Evolutionary conservation across 2,888 invertebrate species (phyloP).

Genomic region (Choristoneura rosaceana): DNA sequence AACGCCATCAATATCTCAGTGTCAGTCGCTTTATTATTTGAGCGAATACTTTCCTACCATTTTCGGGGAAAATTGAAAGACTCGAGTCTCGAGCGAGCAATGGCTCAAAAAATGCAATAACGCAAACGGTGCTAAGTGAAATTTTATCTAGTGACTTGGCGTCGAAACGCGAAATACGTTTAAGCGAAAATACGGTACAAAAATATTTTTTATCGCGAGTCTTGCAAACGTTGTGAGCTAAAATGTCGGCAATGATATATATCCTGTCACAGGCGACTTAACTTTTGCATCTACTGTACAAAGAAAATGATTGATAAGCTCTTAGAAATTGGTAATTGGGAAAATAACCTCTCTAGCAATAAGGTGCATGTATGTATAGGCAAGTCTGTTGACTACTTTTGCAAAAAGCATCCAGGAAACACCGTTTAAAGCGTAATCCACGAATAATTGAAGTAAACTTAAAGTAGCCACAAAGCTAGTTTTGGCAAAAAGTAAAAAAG

Average conservation of each 20-base stretch:
- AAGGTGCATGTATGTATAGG: slow-evolving; percentile 7
- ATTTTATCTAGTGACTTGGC: slow-evolving; percentile 21
- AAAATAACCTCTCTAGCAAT: slow-evolving; percentile 22
- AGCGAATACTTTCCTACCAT: background rate
- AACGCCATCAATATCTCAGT: background rate
- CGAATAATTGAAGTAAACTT: background rate
- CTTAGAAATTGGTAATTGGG: slow-evolving; percentile 33
- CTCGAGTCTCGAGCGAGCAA: slow-evolving; percentile 7
- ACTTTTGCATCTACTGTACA: slow-evolving; percentile 37
- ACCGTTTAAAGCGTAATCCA: too few species aligned
- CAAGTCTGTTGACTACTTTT: too few species aligned
- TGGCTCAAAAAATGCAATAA: slow-evolving; percentile 29
- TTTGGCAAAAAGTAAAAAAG: too few species aligned
- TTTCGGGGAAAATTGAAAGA: slow-evolving; percentile 7
- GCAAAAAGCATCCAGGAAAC: too few species aligned
- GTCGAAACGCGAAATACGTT: slow-evolving; percentile 28
- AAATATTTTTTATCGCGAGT: slow-evolving; percentile 22
- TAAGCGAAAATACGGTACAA: slow-evolving; percentile 34
- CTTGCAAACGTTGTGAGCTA: slow-evolving; percentile 23
- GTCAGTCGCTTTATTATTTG: slow-evolving; percentile 9
- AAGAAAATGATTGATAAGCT: slow-evolving; percentile 38
- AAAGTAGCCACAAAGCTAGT: background rate
- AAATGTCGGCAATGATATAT: slow-evolving; percentile 38
- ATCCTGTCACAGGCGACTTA: slow-evolving; percentile 37
- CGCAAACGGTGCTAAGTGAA: slow-evolving; percentile 18